phyloP scores from a whole-genome alignment of 2,797 vertebrate genomes.

The Smutsia gigantea region DNA sequence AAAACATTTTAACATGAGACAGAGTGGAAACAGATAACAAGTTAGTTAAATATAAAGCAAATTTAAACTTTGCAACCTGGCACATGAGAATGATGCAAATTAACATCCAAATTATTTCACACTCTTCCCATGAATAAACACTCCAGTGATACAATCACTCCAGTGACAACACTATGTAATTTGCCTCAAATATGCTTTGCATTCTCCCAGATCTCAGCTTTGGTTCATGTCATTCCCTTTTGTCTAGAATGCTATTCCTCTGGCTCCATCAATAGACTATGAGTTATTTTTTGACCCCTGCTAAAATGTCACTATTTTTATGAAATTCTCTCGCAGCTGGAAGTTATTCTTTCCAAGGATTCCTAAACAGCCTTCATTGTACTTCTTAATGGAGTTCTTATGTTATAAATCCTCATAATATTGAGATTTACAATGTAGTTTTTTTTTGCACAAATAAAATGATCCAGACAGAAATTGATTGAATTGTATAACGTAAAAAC shows the following conservation, averaged over 20 bases:
- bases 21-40: neutral
- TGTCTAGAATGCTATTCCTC: neutral
- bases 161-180: neutral
- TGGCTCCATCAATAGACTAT: neutral
- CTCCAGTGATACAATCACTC: neutral
- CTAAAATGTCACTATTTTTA: neutral
- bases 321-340: neutral
- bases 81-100: neutral
- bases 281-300: neutral
- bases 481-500: neutral
- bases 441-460: constrained; percentile 24
- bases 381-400: neutral
- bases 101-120: neutral
- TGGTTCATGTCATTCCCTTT: neutral
- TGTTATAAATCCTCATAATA: neutral
- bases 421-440: neutral
- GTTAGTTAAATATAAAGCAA: neutral
- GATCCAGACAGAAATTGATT: neutral
- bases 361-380: neutral
- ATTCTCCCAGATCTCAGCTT: neutral
- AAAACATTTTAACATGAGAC: neutral
- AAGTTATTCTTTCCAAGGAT: neutral
- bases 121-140: neutral
- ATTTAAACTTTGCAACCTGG: neutral
- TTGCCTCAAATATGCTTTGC: neutral